Percentiles rank a stretch among this genome's conserved stretches.
Conservation (phyloP, 2,113 vertebrate species). For the Hydrolagus affinis region DNA sequence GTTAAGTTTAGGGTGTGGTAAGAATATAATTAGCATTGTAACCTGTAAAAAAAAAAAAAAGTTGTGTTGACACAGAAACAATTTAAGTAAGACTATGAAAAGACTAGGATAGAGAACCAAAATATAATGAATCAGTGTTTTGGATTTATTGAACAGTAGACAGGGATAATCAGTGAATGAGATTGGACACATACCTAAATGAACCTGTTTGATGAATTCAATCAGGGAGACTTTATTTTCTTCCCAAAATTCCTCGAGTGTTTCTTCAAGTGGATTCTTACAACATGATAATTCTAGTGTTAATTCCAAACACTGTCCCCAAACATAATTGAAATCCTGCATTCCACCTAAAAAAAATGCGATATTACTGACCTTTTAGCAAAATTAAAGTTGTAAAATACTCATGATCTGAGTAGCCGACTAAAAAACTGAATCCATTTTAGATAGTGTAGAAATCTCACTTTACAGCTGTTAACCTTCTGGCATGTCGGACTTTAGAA, state of each 20-base stretch:
- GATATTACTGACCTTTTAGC: not conserved
- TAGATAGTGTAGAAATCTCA: not conserved
- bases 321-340: slow-evolving; percentile 96
- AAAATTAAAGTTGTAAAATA: not conserved
- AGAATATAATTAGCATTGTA: not conserved
- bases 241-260: slow-evolving; percentile 69
- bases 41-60: not conserved
- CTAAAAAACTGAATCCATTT: not conserved
- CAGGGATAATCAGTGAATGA: not conserved
- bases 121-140: slow-evolving; percentile 21
- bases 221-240: slow-evolving; percentile 72
- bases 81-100: not conserved
- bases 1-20: not conserved
- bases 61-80: too few relatives aligned
- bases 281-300: slow-evolving; percentile 90
- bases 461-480: too few relatives aligned
- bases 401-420: not conserved
- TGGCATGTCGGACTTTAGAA: too few relatives aligned
- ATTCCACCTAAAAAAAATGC: slow-evolving; percentile 71
- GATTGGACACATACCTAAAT: slow-evolving; percentile 68
- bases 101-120: slow-evolving; percentile 31
- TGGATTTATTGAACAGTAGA: not conserved
- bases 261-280: slow-evolving; percentile 67
- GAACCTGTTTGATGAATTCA: slow-evolving; percentile 78
- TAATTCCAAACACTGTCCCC: slow-evolving; percentile 85